Evolutionary conservation across 2,888 invertebrate genomes (phyloP).

Genomic region (Phortica okadai): DNA sequence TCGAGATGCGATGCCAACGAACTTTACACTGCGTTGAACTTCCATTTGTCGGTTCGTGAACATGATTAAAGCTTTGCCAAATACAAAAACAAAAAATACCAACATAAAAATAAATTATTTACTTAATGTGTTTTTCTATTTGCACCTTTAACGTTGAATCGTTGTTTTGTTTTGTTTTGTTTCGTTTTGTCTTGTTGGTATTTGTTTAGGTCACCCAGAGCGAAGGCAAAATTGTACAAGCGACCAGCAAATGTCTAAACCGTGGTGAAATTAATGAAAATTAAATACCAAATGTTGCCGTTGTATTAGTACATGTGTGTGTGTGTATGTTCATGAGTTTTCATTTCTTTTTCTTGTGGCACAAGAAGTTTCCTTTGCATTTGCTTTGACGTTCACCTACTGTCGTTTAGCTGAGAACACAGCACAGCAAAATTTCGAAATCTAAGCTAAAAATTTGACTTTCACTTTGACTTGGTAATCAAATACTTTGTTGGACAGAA

Average conservation of each 20-base stretch:
- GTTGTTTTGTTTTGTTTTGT: neutral
- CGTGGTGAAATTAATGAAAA: slow-evolving; percentile 19
- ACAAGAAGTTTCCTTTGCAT: neutral
- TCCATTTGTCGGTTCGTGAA: neutral
- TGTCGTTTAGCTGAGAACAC: no score
- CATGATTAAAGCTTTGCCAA: neutral
- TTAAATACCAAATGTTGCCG: slow-evolving; percentile 19
- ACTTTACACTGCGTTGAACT: slow-evolving; percentile 20
- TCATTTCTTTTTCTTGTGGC: neutral
- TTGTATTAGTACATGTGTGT: neutral
- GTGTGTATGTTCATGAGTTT: neutral
- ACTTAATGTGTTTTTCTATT: slow-evolving; percentile 8
- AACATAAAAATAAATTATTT: slow-evolving; percentile 19
- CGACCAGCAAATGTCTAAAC: neutral
- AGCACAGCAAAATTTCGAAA: no score
- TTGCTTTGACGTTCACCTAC: neutral
- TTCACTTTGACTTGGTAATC: no score
- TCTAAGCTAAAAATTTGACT: no score
- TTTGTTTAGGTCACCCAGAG: slow-evolving; percentile 12
- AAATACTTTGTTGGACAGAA: no score
- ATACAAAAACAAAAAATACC: neutral
- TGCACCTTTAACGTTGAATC: neutral
- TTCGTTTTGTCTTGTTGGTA: neutral
- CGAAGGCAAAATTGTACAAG: neutral
- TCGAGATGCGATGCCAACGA: neutral